These are phyloP conservation scores for Anniella stebbinsi DNA, from an alignment of 2,797 vertebrate genomes.

Conservation along the genomic window DNA sequence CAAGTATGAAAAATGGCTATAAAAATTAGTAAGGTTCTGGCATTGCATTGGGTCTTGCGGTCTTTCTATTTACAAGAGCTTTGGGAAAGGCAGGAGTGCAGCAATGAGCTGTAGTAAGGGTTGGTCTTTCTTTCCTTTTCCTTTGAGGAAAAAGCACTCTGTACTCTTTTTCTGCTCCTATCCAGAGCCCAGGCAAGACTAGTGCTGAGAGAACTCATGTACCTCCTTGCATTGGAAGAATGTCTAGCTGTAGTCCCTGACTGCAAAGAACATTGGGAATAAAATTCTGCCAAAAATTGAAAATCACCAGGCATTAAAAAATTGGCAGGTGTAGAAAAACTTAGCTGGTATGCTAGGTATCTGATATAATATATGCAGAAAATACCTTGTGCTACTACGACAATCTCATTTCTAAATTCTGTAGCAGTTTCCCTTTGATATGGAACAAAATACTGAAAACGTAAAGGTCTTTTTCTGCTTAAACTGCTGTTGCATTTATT, in stretches of 20 bases:
- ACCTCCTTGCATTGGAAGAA: not conserved
- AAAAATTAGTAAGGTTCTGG: not conserved
- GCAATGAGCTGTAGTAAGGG: not conserved
- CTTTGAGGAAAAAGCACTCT: not conserved
- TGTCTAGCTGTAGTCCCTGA: not conserved
- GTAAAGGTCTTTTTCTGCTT: conserved; percentile 43
- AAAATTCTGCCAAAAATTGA: not conserved
- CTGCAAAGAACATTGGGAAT: not conserved
- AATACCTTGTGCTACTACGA: not conserved
- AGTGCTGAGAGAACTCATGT: not conserved
- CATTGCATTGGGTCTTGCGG: no score
- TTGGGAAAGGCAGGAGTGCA: not conserved
- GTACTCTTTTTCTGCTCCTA: not conserved
- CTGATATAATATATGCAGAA: not conserved
- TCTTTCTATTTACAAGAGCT: not conserved
- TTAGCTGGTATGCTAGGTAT: not conserved
- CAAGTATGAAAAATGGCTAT: not conserved
- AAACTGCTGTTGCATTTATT: conserved; percentile 43
- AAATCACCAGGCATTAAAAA: not conserved
- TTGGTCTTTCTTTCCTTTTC: not conserved
- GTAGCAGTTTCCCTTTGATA: not conserved
- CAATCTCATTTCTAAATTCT: not conserved
- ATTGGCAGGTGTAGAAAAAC: not conserved
- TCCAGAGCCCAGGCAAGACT: not conserved
- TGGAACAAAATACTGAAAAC: conserved; percentile 27